Evolutionary conservation across 1,140 invertebrate species (phyloP), one percentile per base, ranked within the genome.

Genomic region (Cataglyphis hispanica): DNA sequence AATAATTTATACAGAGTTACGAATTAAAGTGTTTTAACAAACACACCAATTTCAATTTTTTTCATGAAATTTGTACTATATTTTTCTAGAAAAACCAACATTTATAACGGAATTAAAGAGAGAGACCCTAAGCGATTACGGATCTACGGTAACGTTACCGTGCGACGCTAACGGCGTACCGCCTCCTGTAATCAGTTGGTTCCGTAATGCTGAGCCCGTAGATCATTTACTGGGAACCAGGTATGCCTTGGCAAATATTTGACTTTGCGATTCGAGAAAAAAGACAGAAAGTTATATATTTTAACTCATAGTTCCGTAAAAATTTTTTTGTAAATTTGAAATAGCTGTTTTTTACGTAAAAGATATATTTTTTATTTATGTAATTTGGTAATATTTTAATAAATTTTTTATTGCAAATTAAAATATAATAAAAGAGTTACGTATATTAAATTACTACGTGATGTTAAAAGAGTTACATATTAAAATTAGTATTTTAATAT

Each of bases 81-180:
- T 10, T 13, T 66, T 89, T 91, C 25, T 89, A 94, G 98, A 98
- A 91, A 97, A 97, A 93, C 98, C 98, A n/a, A 95, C 96, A 31
- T 98, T 98, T 93, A 94, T 97, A 37, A 96, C 95, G 10, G 96
- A 96, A 91, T 94, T 97, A 74, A 97, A 97, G 89, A 95, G 96
- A 0, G 98, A 98, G 93, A 98, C 97, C 0, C 96, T 97, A 27
- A 97, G 97, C 1, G 98, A 98, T 93, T 98, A 98, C 89, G 97
- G 97, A 1, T 96, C 96, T n/a, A 96, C 95, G 2, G 96, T 98
- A 11, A 96, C 96, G 70, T 93, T 98, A 87, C 96, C 97, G 37
- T 98, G 98, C 91, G 97, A 98, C 89, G 97, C 97, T 16, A 96
- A 97, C 53, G 98, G 98, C 1, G 97, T 97, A 85, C 98, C 98